Base-by-base conservation (phyloP, 2,113 vertebrate genomes). In the Grammomys dolichurus region DNA sequence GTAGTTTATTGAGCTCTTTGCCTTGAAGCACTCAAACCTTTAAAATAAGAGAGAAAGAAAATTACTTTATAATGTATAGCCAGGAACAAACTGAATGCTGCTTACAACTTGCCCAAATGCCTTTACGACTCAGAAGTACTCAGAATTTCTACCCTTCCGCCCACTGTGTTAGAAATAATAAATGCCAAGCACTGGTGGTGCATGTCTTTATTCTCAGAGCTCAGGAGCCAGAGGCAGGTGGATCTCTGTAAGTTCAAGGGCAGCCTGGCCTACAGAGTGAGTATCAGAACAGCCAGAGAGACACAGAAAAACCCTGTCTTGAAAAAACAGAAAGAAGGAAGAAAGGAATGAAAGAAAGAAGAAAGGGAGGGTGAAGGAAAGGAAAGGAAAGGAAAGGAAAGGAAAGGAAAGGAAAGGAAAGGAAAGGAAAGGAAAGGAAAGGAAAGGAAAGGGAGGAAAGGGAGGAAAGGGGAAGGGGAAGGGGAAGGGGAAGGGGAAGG, bases 11-110 rank as follows among this genome's bases (percentile, higher is more conserved):
- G 98, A 98, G 81, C 99, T 99, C 98, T 99, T 99, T 97, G 98
- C 98, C 98, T 99, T 99, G 99, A 99, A 99, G 98, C 99, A 99
- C 97, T 99, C 99, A 60, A 99, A 99, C 98, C 99, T 99, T 98
- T 70, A 99, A n/a, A 77, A 97, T 89, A 88, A 82, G 36, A 98
- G 36, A 98, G 67, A 98, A 43, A 11, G 14, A 63, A 93, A 94
- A 16, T 78, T 91, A 67, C 72, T 95, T 96, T 75, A 96, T 82
- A 97, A 96, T 84, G 80, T 56, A 43, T 60, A 81, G 93, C 46
- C 22, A 95, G 67, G 58, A 95, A 93, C 69, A 95, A 90, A 93
- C 9, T 96, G 69, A 95, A 77, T 26, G 13, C 28, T 51, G 6
- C 65, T 73, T 56, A 90, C 31, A 46, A 87, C 3, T 54, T 77